Conservation (phyloP, 2,797 vertebrate species). For the Acanthurus leucopareius region DNA sequence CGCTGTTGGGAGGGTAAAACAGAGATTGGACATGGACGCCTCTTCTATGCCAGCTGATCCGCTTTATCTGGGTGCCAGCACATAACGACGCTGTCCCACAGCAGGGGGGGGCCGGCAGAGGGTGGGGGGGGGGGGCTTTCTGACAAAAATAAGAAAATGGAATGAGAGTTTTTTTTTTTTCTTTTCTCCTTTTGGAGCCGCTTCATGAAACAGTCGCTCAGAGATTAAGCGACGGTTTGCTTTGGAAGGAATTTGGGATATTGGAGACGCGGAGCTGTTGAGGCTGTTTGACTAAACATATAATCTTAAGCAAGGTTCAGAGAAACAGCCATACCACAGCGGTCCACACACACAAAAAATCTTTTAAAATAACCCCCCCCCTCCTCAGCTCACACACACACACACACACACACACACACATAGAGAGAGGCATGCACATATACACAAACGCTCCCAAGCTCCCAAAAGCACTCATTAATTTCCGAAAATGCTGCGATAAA, state of each 20-base stretch:
- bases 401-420: constrained; percentile 15
- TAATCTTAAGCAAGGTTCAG: constrained; percentile 72
- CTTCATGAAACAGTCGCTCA: constrained; percentile 56
- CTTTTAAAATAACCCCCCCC: constrained; percentile 56
- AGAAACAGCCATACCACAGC: constrained; percentile 68
- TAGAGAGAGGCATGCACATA: not conserved
- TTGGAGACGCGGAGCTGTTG: constrained; percentile 63
- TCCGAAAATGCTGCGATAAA: constrained; percentile 30
- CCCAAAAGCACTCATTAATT: constrained; percentile 25
- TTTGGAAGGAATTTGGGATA: constrained; percentile 73
- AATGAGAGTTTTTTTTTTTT: constrained; percentile 33
- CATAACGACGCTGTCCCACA: constrained; percentile 45
- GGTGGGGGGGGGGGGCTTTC: constrained; percentile 42
- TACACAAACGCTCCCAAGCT: not conserved
- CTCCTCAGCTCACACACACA: constrained; percentile 46
- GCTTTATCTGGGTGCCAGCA: constrained; percentile 61
- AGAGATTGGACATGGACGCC: constrained; percentile 59
- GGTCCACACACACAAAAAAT: constrained; percentile 67
- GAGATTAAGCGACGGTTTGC: constrained; percentile 67
- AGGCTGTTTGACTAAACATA: constrained; percentile 72
- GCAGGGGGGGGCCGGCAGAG: too few species aligned
- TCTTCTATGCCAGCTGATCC: constrained; percentile 65
- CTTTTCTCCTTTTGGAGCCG: not conserved
- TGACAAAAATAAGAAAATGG: constrained; percentile 56
- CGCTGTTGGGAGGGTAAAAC: constrained; percentile 55